These are phyloP conservation scores for Paracanthobrama guichenoti DNA, from an alignment of 2,113 vertebrate genomes.

Conservation along the genomic window DNA sequence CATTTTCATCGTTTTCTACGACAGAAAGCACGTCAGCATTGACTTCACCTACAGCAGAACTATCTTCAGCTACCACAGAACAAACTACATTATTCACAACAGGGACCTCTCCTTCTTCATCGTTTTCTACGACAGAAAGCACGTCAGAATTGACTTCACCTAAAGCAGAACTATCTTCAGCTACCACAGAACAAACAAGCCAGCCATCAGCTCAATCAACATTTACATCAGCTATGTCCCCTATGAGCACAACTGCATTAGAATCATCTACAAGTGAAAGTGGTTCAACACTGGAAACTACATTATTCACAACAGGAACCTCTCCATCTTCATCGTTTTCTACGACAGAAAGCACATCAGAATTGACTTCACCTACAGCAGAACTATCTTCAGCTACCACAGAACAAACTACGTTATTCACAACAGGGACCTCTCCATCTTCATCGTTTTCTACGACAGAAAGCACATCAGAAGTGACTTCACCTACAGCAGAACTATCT, in stretches of 20 bases:
- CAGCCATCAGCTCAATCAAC: neutral
- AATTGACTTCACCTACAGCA: neutral
- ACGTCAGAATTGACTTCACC: neutral
- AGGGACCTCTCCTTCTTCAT: neutral
- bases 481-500: no score
- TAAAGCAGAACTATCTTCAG: neutral
- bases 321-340: neutral
- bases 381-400: neutral
- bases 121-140: neutral
- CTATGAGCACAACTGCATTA: neutral
- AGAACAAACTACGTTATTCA: no score
- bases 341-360: neutral
- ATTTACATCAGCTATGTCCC: neutral
- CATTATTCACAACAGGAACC: neutral
- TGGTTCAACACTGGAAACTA: neutral
- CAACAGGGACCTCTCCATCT: no score
- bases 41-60: neutral
- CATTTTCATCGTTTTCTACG: no score
- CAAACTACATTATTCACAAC: neutral
- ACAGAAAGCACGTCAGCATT: neutral
- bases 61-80: neutral
- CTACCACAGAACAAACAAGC: neutral
- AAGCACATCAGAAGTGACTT: no score
- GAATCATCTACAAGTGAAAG: neutral
- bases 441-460: no score